Evolutionary conservation across 2,888 invertebrate species (phyloP).

Genomic region (Orthosia gothica): DNA sequence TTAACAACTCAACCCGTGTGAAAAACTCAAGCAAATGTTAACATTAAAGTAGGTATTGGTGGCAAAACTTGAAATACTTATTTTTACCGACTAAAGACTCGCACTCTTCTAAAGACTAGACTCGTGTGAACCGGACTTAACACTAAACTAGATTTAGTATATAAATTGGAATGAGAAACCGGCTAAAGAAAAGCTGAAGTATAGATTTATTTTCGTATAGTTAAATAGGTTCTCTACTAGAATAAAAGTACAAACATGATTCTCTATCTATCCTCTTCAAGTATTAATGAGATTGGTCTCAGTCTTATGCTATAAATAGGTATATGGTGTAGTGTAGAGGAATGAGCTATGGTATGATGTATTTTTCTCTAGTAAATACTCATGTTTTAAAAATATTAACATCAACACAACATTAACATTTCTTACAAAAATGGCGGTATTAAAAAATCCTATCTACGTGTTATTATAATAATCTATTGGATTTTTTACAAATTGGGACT

Average conservation of each 20-base stretch:
- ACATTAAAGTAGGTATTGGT: neutral
- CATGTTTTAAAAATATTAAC: slow-evolving; percentile 61
- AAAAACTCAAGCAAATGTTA: neutral
- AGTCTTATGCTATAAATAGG: slow-evolving; percentile 84
- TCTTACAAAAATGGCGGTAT: slow-evolving; percentile 80
- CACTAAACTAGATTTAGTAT: slow-evolving; percentile 62
- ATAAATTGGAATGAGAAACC: slow-evolving; percentile 67
- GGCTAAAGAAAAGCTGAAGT: slow-evolving; percentile 64
- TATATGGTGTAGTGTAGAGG: slow-evolving; percentile 59
- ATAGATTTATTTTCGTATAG: slow-evolving; percentile 46
- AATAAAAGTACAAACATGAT: slow-evolving; percentile 67
- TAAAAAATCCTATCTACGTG: slow-evolving; percentile 82
- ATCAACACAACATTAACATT: slow-evolving; percentile 71
- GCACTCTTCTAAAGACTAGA: slow-evolving; percentile 24
- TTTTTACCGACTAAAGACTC: neutral
- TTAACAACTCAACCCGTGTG: neutral
- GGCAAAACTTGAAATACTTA: too few species aligned
- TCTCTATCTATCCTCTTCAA: slow-evolving; percentile 57
- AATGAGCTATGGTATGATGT: slow-evolving; percentile 63
- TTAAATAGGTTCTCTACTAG: slow-evolving; percentile 47
- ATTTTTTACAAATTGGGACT: slow-evolving; percentile 75
- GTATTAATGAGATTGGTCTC: slow-evolving; percentile 83
- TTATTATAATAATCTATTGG: slow-evolving; percentile 56
- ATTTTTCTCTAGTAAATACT: slow-evolving; percentile 43
- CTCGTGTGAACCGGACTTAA: slow-evolving; percentile 41